Base-by-base conservation (phyloP, 35 echinoderm and acorn worm genomes). In the Amphiura filiformis region DNA sequence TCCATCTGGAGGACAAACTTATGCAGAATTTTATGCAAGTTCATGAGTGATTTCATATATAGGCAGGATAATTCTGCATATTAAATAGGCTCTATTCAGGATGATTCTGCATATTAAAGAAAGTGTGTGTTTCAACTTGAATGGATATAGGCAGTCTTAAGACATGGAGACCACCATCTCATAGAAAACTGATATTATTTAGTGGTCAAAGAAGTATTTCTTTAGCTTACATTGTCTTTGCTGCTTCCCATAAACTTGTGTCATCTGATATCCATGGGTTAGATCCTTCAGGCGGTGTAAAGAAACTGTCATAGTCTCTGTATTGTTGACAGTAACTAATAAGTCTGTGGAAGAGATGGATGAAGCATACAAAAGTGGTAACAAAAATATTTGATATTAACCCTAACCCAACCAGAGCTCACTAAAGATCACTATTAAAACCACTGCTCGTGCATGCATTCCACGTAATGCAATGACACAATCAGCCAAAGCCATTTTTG, bases 191-290 rank as follows among this genome's bases (percentile, higher is more conserved):
- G n/a, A n/a, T n/a, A n/a, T n/a, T n/a, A n/a, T n/a, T n/a, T n/a
- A n/a, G n/a, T n/a, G n/a, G n/a, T n/a, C n/a, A n/a, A n/a, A n/a
- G n/a, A n/a, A n/a, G n/a, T n/a, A n/a, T n/a, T n/a, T n/a, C n/a
- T n/a, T n/a, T n/a, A n/a, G 91, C 95, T 97, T 77, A 97, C 95
- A 94, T 94, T 35, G 95, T 97, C 76, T 76, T 91, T 44, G 92
- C 89, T 37, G 92, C 86, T 86, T 97, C 95, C 95, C 95, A 97
- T 42, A 97, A 70, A 35, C 89, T 81, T 31, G 92, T 84, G 57
- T 97, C 95, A 86, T 97, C 95, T 3, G 95, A 88, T 77, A 97
- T 89, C 95, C 95, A 97, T n/a, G 95, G 95, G 80, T 97, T 97
- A 2, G 92, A 84, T 65, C 91, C 94, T 70, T 88, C 85, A 57